A percentile compares a stretch with the other conserved stretches of the same genome.
Evolutionary conservation across 2,888 invertebrate species (phyloP).

Genomic region (Spisula solida): DNA sequence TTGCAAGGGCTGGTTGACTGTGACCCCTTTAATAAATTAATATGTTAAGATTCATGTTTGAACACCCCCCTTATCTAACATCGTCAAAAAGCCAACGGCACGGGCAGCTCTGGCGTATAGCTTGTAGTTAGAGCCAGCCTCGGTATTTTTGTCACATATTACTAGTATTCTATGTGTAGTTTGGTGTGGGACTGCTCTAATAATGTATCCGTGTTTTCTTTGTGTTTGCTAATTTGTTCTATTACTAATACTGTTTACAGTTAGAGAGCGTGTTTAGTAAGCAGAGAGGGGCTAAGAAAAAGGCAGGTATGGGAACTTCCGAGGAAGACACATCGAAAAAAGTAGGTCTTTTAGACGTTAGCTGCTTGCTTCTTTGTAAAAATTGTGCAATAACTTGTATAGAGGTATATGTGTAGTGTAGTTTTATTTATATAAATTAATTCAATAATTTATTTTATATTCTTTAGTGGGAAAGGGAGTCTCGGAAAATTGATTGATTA

Average conservation of each 20-base stretch:
- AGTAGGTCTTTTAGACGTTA: constrained; percentile 53
- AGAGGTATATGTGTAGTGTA: too few species aligned
- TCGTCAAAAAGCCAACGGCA: not conserved
- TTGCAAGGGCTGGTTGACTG: constrained; percentile 15
- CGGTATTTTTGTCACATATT: not conserved
- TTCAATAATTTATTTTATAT: too few species aligned
- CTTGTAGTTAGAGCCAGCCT: not conserved
- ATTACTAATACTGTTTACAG: constrained; percentile 71
- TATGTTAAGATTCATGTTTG: not conserved
- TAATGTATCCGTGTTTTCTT: not conserved
- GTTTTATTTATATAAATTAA: too few species aligned
- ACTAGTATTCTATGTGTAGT: not conserved
- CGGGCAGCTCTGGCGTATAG: not conserved
- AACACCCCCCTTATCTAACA: not conserved
- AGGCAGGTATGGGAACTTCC: constrained; percentile 24
- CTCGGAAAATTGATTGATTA: too few species aligned
- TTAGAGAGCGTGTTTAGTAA: constrained; percentile 81
- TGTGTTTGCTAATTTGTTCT: constrained; percentile 37
- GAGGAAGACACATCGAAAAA: constrained; percentile 50
- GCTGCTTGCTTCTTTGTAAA: too few species aligned
- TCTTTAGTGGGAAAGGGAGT: not conserved
- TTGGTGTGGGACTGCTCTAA: not conserved
- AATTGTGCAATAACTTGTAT: not conserved
- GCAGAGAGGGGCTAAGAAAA: constrained; percentile 63
- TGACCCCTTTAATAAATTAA: not conserved